Evolutionary conservation across 2,797 vertebrate species (phyloP).

Genomic region (Cossypha caffra): DNA sequence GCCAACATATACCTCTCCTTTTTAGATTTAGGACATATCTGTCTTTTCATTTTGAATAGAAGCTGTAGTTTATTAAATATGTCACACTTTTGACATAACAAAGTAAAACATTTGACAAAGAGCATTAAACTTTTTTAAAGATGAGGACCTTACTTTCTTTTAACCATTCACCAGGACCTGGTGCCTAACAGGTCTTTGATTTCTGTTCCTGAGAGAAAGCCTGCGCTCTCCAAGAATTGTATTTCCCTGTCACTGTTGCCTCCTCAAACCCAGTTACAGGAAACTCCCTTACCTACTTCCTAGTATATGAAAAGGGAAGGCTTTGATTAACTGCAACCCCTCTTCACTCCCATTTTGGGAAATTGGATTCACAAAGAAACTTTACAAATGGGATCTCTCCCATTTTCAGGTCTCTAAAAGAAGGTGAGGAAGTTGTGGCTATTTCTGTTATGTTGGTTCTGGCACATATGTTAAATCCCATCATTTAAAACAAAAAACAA

Average conservation of each 20-base stretch:
- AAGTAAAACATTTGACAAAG: neutral
- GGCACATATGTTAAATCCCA: neutral
- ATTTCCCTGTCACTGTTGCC: neutral
- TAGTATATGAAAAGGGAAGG: neutral
- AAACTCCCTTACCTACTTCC: neutral
- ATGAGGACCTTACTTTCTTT: neutral
- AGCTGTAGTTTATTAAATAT: neutral
- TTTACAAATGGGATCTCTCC: neutral
- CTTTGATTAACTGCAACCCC: neutral
- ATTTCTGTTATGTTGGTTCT: neutral
- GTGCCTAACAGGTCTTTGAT: neutral
- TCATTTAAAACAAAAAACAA: neutral
- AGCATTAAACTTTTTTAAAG: neutral
- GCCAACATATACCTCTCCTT: neutral
- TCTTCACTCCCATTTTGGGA: accelerated
- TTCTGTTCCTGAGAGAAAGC: neutral
- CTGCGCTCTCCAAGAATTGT: neutral
- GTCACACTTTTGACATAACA: neutral
- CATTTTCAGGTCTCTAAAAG: neutral
- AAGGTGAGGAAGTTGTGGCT: neutral
- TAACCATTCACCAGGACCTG: neutral
- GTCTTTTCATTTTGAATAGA: neutral
- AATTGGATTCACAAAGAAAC: neutral
- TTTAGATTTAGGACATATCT: neutral
- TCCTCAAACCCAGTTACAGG: neutral